Conservation (phyloP, 2,888 invertebrate genomes). For the Parasteatoda lunata region DNA sequence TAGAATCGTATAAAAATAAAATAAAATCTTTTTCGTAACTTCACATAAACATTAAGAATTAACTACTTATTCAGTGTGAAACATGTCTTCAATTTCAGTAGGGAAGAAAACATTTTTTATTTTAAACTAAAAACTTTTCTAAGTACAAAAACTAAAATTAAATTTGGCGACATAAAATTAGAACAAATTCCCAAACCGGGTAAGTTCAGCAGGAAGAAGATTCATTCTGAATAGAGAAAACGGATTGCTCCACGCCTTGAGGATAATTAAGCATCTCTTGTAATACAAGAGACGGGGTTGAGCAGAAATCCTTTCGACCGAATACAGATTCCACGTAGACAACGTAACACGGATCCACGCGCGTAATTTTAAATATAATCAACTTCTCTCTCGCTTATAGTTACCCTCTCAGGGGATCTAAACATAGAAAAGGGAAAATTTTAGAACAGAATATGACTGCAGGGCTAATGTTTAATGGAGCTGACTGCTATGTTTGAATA, state of each 20-base stretch:
- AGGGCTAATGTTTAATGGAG: neutral
- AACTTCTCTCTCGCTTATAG: neutral
- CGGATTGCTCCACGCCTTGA: neutral
- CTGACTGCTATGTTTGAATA: neutral
- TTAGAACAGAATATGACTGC: neutral
- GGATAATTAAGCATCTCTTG: neutral
- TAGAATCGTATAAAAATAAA: no score
- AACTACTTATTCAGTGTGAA: no score
- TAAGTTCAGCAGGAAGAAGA: neutral
- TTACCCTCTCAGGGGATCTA: neutral
- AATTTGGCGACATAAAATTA: neutral
- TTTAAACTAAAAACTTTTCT: no score
- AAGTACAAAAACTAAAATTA: no score
- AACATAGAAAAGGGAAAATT: neutral
- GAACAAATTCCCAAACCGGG: neutral
- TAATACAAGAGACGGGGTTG: neutral
- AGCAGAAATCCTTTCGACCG: neutral
- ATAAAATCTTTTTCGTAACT: no score
- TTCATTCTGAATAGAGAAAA: neutral
- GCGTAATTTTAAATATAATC: slow-evolving; percentile 2
- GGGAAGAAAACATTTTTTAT: no score
- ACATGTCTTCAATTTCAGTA: no score
- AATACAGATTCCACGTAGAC: no score
- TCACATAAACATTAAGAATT: no score
- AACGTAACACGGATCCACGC: neutral